Conservation (phyloP, 2,888 invertebrate genomes). For the Aplocera efformata region DNA sequence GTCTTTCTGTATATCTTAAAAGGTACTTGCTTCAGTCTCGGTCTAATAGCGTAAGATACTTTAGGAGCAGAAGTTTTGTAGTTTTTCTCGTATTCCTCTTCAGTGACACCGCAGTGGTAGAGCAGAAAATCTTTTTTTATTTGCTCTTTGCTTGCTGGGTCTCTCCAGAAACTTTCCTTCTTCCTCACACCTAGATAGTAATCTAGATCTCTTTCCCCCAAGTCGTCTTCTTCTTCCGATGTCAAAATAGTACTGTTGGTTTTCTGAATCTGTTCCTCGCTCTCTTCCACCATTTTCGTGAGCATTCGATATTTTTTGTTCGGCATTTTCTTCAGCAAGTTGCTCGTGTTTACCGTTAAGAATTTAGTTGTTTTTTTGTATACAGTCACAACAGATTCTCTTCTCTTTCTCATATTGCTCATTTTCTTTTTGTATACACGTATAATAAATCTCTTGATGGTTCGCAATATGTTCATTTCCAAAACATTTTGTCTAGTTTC, state of each 20-base stretch:
- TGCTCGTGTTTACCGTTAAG: slow-evolving; percentile 56
- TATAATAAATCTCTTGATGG: slow-evolving; percentile 36
- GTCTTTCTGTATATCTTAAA: slow-evolving; percentile 67
- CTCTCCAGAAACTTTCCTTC: slow-evolving; percentile 67
- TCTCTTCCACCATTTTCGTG: slow-evolving; percentile 47
- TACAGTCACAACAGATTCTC: slow-evolving; percentile 67
- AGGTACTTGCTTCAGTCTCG: slow-evolving; percentile 66
- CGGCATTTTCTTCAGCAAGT: slow-evolving; percentile 59
- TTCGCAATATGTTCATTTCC: slow-evolving; percentile 33
- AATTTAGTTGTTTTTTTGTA: slow-evolving; percentile 72
- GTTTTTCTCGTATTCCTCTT: slow-evolving; percentile 62
- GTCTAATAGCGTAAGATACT: slow-evolving; percentile 42
- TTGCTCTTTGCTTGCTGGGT: slow-evolving; percentile 63
- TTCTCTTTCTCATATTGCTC: slow-evolving; percentile 51
- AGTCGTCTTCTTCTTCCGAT: slow-evolving; percentile 45
- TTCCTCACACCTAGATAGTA: slow-evolving; percentile 66
- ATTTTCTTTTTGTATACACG: slow-evolving; percentile 35
- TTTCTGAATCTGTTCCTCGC: slow-evolving; percentile 27
- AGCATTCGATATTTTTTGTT: slow-evolving; percentile 51
- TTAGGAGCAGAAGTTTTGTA: slow-evolving; percentile 48
- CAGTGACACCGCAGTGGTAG: slow-evolving; percentile 64
- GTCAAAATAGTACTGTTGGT: slow-evolving; percentile 21
- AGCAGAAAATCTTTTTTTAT: slow-evolving; percentile 67
- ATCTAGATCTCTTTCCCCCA: slow-evolving; percentile 65
- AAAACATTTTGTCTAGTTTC: slow-evolving; percentile 20